Evolutionary conservation across 1,140 invertebrate genomes (phyloP).

Genomic region (Drosophila nasuta): DNA sequence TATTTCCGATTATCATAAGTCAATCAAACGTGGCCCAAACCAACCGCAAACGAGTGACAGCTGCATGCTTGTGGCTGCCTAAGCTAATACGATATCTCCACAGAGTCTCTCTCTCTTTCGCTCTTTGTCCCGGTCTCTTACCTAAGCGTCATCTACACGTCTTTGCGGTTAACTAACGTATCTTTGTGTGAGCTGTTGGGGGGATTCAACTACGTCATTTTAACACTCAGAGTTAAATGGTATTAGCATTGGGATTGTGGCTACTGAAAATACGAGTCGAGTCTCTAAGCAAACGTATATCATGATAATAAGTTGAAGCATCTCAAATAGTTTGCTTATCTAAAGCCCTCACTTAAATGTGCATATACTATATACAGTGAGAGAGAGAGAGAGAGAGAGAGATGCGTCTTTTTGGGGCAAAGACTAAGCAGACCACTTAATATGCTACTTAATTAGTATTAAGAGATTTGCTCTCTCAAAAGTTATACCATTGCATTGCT

Average conservation of each 20-base stretch:
- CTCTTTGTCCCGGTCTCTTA: background rate
- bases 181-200: background rate
- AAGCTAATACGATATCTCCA: slow-evolving; percentile 1
- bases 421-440: slow-evolving; percentile 20
- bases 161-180: slow-evolving; percentile 62
- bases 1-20: slow-evolving; percentile 58
- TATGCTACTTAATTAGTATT: slow-evolving; percentile 27
- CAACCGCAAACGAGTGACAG: slow-evolving; percentile 55
- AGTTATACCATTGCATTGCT: slow-evolving; percentile 25
- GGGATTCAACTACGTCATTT: slow-evolving; percentile 12
- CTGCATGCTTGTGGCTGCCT: slow-evolving; percentile 63
- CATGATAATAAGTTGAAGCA: slow-evolving; percentile 1
- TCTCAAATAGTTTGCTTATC: slow-evolving; percentile 14
- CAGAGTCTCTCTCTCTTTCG: background rate
- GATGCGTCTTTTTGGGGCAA: slow-evolving; percentile 1
- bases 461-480: slow-evolving; percentile 22
- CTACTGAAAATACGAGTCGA: slow-evolving; percentile 6
- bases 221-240: slow-evolving; percentile 23
- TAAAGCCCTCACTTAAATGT: background rate
- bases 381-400: too few relatives aligned
- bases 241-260: slow-evolving; percentile 30
- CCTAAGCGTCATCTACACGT: slow-evolving; percentile 44
- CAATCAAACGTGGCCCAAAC: slow-evolving; percentile 47
- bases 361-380: background rate
- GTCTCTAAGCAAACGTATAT: slow-evolving; percentile 1